Conservation (phyloP, 1,140 invertebrate genomes). For the Drosophila burlai region DNA sequence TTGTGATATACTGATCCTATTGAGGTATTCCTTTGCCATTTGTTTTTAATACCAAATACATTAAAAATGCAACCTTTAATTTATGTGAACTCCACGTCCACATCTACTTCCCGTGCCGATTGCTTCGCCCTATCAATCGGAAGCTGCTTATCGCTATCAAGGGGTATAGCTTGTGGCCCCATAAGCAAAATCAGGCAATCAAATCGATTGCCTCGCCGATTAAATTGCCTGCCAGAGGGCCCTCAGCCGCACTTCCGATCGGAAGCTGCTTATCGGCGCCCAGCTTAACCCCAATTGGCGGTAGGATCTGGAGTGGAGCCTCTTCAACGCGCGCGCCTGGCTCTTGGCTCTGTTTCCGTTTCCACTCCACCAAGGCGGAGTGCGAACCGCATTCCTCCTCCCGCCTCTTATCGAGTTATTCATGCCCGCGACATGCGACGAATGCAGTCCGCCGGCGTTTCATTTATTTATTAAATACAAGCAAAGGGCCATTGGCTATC, state of each 20-base stretch:
- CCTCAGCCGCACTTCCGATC: slow-evolving; percentile 13
- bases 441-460: slow-evolving; percentile 8
- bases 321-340: background rate
- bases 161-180: background rate
- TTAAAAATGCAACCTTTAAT: background rate
- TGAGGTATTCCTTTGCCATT: too few relatives aligned
- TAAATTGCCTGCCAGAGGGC: background rate
- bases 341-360: slow-evolving; percentile 37
- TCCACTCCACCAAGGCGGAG: slow-evolving; percentile 36
- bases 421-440: slow-evolving; percentile 32
- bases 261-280: slow-evolving; percentile 14
- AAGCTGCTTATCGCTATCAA: slow-evolving; percentile 5
- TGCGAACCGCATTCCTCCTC: background rate
- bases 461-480: background rate
- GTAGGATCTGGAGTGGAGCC: slow-evolving; percentile 5
- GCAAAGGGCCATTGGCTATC: slow-evolving; percentile 3
- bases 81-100: too few relatives aligned
- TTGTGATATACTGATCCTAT: too few relatives aligned
- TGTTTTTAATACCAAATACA: background rate
- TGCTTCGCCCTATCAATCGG: background rate
- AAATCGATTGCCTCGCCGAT: background rate
- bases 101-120: background rate
- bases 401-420: slow-evolving; percentile 50
- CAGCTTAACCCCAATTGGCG: slow-evolving; percentile 2
- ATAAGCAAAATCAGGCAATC: background rate